Percentiles rank a stretch among this genome's conserved stretches.
These are phyloP conservation scores for Columba livia DNA, from an alignment of 2,113 vertebrate genomes.

Conservation along the genomic window DNA sequence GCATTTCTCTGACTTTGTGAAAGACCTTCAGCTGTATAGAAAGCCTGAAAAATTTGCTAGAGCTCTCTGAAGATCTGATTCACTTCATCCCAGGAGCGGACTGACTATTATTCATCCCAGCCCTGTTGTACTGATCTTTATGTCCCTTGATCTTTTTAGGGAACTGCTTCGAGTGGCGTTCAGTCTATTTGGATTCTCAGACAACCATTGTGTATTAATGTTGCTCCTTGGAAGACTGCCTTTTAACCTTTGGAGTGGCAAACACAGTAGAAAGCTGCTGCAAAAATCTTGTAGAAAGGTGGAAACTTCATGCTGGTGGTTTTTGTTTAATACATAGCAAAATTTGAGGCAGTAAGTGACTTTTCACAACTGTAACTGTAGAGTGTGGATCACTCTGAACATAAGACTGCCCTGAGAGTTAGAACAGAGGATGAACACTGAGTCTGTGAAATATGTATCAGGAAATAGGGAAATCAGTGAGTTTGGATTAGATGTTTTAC, in stretches of 20 bases:
- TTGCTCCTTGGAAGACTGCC: neutral
- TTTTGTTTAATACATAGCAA: neutral
- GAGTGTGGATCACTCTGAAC: neutral
- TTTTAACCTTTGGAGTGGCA: neutral
- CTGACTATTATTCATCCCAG: constrained; percentile 13
- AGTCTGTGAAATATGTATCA: neutral
- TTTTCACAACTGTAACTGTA: neutral
- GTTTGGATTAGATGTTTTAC: neutral
- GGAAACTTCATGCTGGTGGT: neutral
- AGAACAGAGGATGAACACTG: neutral
- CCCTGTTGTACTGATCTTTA: neutral
- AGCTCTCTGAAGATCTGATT: neutral
- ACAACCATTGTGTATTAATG: accelerated
- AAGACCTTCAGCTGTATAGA: neutral
- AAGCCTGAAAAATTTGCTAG: neutral
- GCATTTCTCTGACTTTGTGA: neutral
- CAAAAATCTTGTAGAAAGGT: neutral
- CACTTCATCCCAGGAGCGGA: neutral
- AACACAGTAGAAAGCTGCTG: neutral
- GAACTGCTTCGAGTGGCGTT: neutral
- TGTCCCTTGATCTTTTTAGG: constrained; percentile 5
- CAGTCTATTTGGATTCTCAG: neutral
- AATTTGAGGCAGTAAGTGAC: neutral
- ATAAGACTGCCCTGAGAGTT: neutral
- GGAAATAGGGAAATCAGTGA: neutral